Evolutionary conservation across 2,113 vertebrate genomes (phyloP).

Genomic region (Rhinopomastus cyanomelas): DNA sequence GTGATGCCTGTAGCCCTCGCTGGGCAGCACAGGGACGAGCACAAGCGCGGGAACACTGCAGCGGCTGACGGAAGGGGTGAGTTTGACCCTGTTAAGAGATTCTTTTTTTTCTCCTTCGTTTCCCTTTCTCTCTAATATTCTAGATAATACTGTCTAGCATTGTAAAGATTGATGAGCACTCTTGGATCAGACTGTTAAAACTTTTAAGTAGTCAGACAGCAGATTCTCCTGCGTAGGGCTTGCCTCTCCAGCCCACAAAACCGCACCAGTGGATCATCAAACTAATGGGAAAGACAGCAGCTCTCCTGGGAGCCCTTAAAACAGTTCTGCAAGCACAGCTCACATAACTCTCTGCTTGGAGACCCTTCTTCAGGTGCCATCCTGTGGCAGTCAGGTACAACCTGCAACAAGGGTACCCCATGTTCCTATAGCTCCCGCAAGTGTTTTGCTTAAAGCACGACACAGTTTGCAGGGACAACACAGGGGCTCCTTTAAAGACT

Average conservation of each 20-base stretch:
- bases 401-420: not conserved
- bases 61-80: not conserved
- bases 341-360: not conserved
- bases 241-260: not conserved
- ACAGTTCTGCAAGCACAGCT: not conserved
- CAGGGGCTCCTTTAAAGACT: not conserved
- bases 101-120: not conserved
- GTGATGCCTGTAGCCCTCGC: fast-evolving
- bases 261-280: fast-evolving
- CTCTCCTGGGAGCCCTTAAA: not conserved
- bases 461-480: not conserved
- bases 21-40: not conserved
- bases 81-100: no score
- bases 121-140: not conserved
- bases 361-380: not conserved
- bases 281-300: not conserved
- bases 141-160: not conserved
- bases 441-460: not conserved
- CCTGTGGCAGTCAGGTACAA: not conserved
- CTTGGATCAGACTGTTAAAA: not conserved
- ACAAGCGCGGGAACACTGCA: not conserved
- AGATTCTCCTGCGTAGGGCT: fast-evolving
- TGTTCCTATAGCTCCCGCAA: not conserved
- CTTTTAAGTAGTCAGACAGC: not conserved
- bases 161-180: not conserved